These are phyloP conservation scores for Coptodon rendalli DNA, from an alignment of 2,113 vertebrate species.

Conservation along the genomic window DNA sequence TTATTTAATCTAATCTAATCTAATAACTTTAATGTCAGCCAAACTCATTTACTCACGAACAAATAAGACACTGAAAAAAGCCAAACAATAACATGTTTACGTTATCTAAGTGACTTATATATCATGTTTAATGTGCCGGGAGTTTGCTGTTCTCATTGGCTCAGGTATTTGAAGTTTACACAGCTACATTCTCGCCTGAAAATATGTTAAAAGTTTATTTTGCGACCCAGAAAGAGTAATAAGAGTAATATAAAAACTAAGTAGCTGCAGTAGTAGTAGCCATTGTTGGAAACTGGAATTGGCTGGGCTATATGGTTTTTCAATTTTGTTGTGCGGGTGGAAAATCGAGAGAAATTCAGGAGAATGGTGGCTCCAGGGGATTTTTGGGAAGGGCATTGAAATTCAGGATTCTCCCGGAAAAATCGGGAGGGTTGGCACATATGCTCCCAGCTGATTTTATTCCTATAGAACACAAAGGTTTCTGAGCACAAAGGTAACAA, in stretches of 20 bases:
- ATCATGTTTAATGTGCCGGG: fast-evolving
- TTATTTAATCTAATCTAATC: background rate
- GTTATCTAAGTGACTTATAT: background rate
- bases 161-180: background rate
- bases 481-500: background rate
- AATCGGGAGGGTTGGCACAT: background rate
- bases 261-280: background rate
- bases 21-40: background rate
- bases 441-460: background rate
- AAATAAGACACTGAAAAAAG: background rate
- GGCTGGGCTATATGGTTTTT: background rate
- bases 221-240: fast-evolving
- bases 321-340: background rate
- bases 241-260: background rate
- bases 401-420: fast-evolving
- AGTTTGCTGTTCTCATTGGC: background rate
- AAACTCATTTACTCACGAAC: background rate
- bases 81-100: background rate
- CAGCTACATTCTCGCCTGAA: background rate
- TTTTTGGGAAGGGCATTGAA: background rate
- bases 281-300: background rate
- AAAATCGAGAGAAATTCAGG: fast-evolving
- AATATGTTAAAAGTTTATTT: fast-evolving
- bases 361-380: background rate
- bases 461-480: background rate